Conservation (phyloP, 2,888 invertebrate genomes). For the Aradus depressus region DNA sequence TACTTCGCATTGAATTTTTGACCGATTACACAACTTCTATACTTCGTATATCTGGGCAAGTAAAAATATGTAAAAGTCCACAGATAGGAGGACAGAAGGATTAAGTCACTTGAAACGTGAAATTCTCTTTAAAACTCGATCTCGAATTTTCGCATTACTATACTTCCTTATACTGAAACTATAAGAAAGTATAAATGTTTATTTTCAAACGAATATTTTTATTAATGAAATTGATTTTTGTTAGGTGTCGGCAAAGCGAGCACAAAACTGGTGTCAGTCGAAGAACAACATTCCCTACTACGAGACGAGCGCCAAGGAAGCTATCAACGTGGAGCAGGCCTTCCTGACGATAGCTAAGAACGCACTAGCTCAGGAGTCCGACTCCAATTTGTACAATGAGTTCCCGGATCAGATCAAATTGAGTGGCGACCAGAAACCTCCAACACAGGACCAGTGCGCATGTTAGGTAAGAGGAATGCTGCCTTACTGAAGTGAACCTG, state of each 20-base stretch:
- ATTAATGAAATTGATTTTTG: conserved; percentile 6
- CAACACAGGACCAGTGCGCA: conserved; percentile 16
- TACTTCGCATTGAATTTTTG: no score
- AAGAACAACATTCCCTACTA: conserved; percentile 99
- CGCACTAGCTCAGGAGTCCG: conserved; percentile 69
- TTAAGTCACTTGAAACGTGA: no score
- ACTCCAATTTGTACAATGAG: conserved; percentile 88
- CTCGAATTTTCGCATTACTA: no score
- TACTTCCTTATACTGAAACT: no score
- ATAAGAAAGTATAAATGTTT: no score
- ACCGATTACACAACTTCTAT: no score
- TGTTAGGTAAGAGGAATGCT: conserved; percentile 27
- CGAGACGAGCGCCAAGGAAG: conserved; percentile 99
- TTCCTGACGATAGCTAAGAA: conserved; percentile 98
- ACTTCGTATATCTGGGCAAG: no score
- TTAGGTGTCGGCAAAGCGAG: conserved; percentile 71
- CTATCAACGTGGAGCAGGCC: conserved; percentile 96
- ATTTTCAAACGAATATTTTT: no score
- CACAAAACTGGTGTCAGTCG: conserved; percentile 97
- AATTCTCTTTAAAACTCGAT: conserved; percentile 7
- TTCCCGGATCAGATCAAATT: conserved; percentile 94
- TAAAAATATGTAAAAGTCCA: no score
- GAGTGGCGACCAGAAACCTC: conserved; percentile 52
- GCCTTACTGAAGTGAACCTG: no score
- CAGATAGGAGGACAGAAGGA: no score